A percentile compares a stretch with the other conserved stretches of the same genome.
These are phyloP conservation scores for Cyclina sinensis DNA, from an alignment of 1,140 invertebrate genomes.

Conservation along the genomic window DNA sequence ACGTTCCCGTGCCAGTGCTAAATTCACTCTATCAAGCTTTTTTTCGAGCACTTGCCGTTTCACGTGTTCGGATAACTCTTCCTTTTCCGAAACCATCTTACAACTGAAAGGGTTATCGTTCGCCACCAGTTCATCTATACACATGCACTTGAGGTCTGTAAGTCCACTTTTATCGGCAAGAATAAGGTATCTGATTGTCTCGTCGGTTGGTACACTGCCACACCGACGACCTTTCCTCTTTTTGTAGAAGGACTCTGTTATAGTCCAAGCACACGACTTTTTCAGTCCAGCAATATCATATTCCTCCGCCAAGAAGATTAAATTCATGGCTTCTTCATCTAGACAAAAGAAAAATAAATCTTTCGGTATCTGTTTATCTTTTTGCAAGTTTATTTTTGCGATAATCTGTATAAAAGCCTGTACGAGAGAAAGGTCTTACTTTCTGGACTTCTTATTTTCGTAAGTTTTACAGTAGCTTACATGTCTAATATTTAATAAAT, in stretches of 20 bases:
- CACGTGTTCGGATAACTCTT: conserved; percentile 31
- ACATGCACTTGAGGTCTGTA: conserved; percentile 26
- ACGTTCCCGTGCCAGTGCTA: conserved; percentile 4
- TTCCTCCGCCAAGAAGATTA: conserved; percentile 35
- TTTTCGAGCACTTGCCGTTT: conserved; percentile 24
- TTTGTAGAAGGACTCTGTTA: conserved; percentile 40
- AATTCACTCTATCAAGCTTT: conserved; percentile 36
- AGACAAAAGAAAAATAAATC: too few species aligned
- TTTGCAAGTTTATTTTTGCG: too few species aligned
- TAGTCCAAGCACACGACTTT: neutral
- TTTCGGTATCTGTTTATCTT: too few species aligned
- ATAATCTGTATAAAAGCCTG: too few species aligned
- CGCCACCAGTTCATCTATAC: conserved; percentile 35
- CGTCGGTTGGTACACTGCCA: conserved; percentile 22
- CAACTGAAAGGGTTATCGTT: conserved; percentile 42
- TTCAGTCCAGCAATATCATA: conserved; percentile 43
- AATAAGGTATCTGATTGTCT: conserved; percentile 8
- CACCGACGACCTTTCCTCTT: conserved; percentile 2
- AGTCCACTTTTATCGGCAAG: conserved; percentile 55
- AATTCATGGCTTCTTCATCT: conserved; percentile 11
- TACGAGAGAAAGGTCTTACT: too few species aligned
- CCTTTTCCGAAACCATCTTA: neutral
- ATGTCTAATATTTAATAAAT: too few species aligned
- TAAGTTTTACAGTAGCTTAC: too few species aligned
- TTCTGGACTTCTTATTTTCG: too few species aligned